These are phyloP conservation scores for Hephaestus fuliginosus DNA, from an alignment of 2,797 vertebrate genomes.

Conservation along the genomic window DNA sequence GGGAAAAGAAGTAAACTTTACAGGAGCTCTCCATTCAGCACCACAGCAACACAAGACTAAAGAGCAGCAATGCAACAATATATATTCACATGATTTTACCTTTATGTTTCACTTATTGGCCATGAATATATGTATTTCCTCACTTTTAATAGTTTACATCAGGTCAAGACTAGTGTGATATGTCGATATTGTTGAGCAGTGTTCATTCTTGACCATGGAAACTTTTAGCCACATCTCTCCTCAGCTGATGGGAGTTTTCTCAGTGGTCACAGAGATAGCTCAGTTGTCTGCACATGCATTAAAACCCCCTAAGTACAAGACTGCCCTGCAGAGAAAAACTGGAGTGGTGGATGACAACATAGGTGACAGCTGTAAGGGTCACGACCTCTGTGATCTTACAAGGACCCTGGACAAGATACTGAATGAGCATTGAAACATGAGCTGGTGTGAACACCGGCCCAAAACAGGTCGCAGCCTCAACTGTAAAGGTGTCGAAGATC, in stretches of 20 bases:
- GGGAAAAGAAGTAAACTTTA: neutral
- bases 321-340: too few species aligned
- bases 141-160: neutral
- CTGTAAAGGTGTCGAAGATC: too few species aligned
- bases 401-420: too few species aligned
- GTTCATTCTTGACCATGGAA: neutral
- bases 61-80: neutral
- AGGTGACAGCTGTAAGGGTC: too few species aligned
- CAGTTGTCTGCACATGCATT: neutral
- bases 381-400: too few species aligned
- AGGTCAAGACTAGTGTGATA: neutral
- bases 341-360: too few species aligned
- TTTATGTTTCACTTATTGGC: neutral
- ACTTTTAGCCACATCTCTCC: neutral
- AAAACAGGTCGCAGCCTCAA: too few species aligned
- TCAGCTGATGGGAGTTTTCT: neutral
- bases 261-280: neutral
- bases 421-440: too few species aligned
- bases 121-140: neutral
- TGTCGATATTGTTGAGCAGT: neutral
- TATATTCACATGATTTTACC: neutral
- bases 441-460: too few species aligned
- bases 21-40: slow-evolving; percentile 16
- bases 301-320: neutral
- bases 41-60: neutral